Evolutionary conservation across 2,797 vertebrate species (phyloP).

Genomic region (Enteromius treurensis): DNA sequence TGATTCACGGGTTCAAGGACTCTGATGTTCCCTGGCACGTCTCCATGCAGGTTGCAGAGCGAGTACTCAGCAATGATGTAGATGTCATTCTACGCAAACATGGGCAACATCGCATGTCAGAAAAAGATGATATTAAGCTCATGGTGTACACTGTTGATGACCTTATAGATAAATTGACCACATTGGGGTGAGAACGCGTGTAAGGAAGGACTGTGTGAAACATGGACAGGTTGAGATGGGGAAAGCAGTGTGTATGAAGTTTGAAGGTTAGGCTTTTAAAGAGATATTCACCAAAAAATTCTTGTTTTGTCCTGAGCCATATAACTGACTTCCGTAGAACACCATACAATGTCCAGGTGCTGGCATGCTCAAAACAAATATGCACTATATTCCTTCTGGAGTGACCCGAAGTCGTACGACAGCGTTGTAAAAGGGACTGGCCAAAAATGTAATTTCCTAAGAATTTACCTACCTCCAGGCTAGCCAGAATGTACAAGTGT

Average conservation of each 20-base stretch:
- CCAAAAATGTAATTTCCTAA: neutral
- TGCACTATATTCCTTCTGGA: neutral
- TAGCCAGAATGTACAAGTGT: neutral
- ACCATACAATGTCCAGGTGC: neutral
- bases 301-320: neutral
- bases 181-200: slow-evolving; percentile 70
- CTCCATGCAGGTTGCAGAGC: slow-evolving; percentile 89
- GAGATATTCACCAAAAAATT: neutral
- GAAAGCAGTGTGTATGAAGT: neutral
- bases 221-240: neutral
- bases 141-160: slow-evolving; percentile 95
- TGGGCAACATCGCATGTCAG: slow-evolving; percentile 89
- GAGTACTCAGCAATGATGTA: slow-evolving; percentile 85
- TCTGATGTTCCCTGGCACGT: slow-evolving; percentile 88
- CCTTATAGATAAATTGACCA: slow-evolving; percentile 93
- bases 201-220: neutral
- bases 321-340: neutral
- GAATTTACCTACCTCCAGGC: too few species aligned
- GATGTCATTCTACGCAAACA: slow-evolving; percentile 90
- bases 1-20: slow-evolving; percentile 92
- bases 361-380: too few species aligned
- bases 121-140: slow-evolving; percentile 92
- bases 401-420: neutral
- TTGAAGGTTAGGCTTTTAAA: neutral
- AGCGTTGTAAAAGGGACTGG: neutral